Conservation (phyloP, 92 coral and sea anemone species). For the Paramuricea clavata region DNA sequence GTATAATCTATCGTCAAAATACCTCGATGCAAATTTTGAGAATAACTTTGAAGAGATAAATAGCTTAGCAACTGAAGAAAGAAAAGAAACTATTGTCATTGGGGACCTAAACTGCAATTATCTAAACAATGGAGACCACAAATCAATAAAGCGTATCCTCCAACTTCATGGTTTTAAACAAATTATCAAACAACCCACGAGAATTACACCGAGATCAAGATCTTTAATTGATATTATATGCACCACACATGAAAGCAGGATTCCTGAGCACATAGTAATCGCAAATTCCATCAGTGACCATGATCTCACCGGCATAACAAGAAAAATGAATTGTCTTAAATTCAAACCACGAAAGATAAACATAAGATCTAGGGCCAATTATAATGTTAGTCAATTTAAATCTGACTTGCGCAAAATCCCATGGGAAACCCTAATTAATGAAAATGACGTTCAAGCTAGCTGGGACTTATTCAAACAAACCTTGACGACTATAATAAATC, state of each 20-base stretch:
- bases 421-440: no score
- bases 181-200: not conserved
- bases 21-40: constrained; percentile 51
- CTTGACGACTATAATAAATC: no score
- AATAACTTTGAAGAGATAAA: constrained; percentile 45
- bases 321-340: constrained; percentile 1
- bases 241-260: not conserved
- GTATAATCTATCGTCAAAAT: constrained; percentile 9
- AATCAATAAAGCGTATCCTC: not conserved
- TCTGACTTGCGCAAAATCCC: no score
- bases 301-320: no score
- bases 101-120: constrained; percentile 3
- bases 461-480: not conserved
- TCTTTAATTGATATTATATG: not conserved
- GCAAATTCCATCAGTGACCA: no score
- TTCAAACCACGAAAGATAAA: not conserved
- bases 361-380: no score
- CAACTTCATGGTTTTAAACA: not conserved
- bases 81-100: not conserved
- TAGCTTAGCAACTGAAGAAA: not conserved
- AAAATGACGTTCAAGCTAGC: no score
- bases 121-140: not conserved
- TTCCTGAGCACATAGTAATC: no score
- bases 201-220: not conserved
- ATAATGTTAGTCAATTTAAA: no score